phyloP scores from a whole-genome alignment of 1,140 invertebrate genomes.

The Apis cerana region DNA sequence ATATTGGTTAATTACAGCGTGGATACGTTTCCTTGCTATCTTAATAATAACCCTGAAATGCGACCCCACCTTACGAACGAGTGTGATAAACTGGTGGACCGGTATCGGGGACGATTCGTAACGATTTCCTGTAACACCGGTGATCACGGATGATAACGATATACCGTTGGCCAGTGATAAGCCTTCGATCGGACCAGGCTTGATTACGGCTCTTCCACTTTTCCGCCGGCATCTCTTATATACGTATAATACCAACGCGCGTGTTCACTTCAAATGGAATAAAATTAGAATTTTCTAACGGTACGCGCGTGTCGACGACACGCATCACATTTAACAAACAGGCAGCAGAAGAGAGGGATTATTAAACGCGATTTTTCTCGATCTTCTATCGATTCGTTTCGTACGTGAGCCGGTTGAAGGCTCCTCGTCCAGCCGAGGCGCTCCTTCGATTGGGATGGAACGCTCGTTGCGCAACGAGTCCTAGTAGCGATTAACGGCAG shows the following conservation, averaged over 20 bases:
- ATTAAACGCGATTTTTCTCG: no score
- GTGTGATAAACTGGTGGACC: no score
- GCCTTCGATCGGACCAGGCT: no score
- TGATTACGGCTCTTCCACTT: constrained; percentile 17
- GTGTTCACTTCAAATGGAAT: no score
- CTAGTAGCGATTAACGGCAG: not conserved
- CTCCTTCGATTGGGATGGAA: not conserved
- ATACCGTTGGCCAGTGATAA: constrained; percentile 38
- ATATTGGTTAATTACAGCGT: constrained; percentile 38
- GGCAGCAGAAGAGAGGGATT: no score
- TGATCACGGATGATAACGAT: constrained; percentile 26
- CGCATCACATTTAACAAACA: not conserved
- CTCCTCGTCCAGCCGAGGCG: no score
- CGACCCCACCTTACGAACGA: no score
- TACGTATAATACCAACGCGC: not conserved
- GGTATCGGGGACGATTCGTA: constrained; percentile 21
- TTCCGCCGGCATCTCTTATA: not conserved
- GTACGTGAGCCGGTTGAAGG: no score
- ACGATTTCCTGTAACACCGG: constrained; percentile 45
- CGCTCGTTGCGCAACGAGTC: not conserved
- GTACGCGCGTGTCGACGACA: not conserved
- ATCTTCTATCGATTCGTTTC: no score
- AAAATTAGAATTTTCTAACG: constrained; percentile 28
- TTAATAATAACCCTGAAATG: constrained; percentile 39
- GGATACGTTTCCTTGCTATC: constrained; percentile 37